These are phyloP conservation scores for Chlorops oryzae DNA, from an alignment of 1,140 invertebrate genomes.

Conservation along the genomic window DNA sequence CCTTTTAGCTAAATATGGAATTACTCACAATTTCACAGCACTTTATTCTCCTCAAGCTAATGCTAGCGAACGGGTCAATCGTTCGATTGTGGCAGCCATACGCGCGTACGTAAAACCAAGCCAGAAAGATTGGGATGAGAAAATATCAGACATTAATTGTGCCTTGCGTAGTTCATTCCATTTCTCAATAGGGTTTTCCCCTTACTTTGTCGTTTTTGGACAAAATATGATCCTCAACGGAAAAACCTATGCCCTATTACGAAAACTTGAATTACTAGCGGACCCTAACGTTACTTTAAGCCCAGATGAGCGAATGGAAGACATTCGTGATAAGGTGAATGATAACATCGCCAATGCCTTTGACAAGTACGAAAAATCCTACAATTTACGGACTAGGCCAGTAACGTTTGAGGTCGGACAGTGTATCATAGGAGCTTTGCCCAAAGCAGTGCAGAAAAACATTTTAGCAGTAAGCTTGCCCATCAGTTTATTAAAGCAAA, in stretches of 20 bases:
- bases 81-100: neutral
- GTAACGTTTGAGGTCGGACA: conserved; percentile 7
- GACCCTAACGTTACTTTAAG: conserved; percentile 1
- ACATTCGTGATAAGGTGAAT: neutral
- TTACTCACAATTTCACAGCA: too few species aligned
- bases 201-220: conserved; percentile 5
- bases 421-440: conserved; percentile 1
- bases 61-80: conserved; percentile 4
- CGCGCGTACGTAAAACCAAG: neutral
- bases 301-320: neutral
- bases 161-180: neutral
- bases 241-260: neutral
- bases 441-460: neutral
- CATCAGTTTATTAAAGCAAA: conserved; percentile 8
- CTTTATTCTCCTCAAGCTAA: conserved; percentile 6
- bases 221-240: conserved; percentile 8
- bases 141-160: neutral
- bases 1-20: too few species aligned
- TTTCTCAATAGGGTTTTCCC: neutral
- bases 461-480: conserved; percentile 3
- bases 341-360: neutral
- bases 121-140: conserved; percentile 2
- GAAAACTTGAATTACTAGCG: neutral
- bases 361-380: neutral
- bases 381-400: conserved; percentile 3